Evolutionary conservation across 2,888 invertebrate species (phyloP).

Genomic region (Ethmia dodecea): DNA sequence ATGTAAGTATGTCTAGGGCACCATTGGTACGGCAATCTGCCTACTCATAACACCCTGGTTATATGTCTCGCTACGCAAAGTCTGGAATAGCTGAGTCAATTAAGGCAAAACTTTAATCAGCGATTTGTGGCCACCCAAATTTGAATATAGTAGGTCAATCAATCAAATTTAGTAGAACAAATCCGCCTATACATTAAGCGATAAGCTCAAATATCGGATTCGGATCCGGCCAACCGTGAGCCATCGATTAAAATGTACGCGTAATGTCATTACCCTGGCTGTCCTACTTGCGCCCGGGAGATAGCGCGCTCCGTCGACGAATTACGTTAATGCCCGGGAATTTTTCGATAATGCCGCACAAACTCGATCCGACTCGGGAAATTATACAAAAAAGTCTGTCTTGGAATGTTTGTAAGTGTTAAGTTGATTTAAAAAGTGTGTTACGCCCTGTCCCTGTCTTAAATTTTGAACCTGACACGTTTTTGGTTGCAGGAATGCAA

Average conservation of each 20-base stretch:
- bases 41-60: constrained; percentile 34
- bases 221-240: constrained; percentile 48
- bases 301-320: constrained; percentile 38
- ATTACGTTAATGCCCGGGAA: constrained; percentile 44
- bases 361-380: constrained; percentile 39
- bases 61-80: background rate
- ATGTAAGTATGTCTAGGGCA: too few relatives aligned
- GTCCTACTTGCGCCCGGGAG: constrained; percentile 36
- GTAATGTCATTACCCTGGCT: constrained; percentile 53
- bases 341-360: constrained; percentile 41
- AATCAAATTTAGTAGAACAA: constrained; percentile 43
- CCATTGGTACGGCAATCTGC: constrained; percentile 64
- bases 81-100: constrained; percentile 7
- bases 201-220: constrained; percentile 42
- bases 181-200: constrained; percentile 27
- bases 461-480: too few relatives aligned
- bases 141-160: constrained; percentile 32
- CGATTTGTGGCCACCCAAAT: constrained; percentile 22
- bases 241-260: constrained; percentile 59
- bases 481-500: too few relatives aligned
- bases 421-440: too few relatives aligned
- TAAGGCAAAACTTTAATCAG: constrained; percentile 18
- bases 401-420: too few relatives aligned
- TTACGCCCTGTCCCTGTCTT: too few relatives aligned
- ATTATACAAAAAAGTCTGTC: constrained; percentile 28